These are phyloP conservation scores for Laothoe populi DNA, from an alignment of 2,888 invertebrate genomes.

Conservation along the genomic window DNA sequence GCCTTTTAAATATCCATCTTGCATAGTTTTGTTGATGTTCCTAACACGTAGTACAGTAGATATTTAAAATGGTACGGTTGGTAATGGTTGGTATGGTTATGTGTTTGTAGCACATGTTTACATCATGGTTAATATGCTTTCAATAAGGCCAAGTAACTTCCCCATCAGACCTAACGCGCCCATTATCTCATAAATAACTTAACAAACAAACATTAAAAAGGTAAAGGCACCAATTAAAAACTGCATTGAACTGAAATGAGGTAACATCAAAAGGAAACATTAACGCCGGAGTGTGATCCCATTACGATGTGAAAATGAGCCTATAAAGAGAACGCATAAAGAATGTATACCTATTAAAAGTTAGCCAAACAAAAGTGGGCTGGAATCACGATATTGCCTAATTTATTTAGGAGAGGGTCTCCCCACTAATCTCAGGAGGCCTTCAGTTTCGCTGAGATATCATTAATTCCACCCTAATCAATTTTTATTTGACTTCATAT, in stretches of 20 bases:
- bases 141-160: too few species aligned
- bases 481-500: slow-evolving; percentile 33
- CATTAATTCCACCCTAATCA: slow-evolving; percentile 35
- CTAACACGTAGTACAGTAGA: too few species aligned
- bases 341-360: slow-evolving; percentile 41
- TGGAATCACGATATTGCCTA: slow-evolving; percentile 44
- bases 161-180: neutral
- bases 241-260: slow-evolving; percentile 10
- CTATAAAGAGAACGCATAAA: slow-evolving; percentile 28
- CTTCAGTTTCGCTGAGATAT: slow-evolving; percentile 33
- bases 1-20: too few species aligned
- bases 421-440: slow-evolving; percentile 37
- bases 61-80: too few species aligned
- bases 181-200: neutral
- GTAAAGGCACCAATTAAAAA: slow-evolving; percentile 23
- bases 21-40: too few species aligned
- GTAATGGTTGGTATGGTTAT: too few species aligned
- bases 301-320: slow-evolving; percentile 27
- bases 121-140: too few species aligned
- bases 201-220: slow-evolving; percentile 1
- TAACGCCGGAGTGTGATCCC: slow-evolving; percentile 27
- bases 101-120: too few species aligned
- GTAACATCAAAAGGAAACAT: slow-evolving; percentile 28
- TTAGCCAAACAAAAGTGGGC: slow-evolving; percentile 43
- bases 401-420: slow-evolving; percentile 40